Evolutionary conservation across 1,140 invertebrate genomes (phyloP).

Genomic region (Campoletis sonorensis): DNA sequence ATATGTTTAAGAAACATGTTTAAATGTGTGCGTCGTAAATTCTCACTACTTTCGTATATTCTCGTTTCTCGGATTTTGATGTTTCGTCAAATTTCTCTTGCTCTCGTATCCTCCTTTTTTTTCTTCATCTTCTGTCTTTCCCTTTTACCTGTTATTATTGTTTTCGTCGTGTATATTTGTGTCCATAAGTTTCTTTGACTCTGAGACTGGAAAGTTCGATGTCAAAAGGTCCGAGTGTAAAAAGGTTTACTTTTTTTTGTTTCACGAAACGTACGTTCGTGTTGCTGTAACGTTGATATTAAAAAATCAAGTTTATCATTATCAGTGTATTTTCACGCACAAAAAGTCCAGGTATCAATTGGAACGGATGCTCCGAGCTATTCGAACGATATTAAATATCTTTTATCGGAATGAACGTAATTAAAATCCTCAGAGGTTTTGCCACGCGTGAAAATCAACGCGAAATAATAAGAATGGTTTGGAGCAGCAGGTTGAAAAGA

Average conservation of each 20-base stretch:
- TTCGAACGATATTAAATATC: too few species aligned
- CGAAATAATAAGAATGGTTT: not conserved
- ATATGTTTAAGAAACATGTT: not conserved
- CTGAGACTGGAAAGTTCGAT: too few species aligned
- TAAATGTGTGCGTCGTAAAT: not conserved
- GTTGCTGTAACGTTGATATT: too few species aligned
- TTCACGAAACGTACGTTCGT: too few species aligned
- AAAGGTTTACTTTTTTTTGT: too few species aligned
- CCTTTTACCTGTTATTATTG: conserved; percentile 4
- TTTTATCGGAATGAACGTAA: too few species aligned
- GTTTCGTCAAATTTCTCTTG: conserved; percentile 4
- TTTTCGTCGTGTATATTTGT: not conserved
- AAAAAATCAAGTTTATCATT: too few species aligned
- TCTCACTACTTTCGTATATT: conserved; percentile 8
- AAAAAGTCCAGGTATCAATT: too few species aligned
- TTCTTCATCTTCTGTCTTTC: not conserved
- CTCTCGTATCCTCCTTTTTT: not conserved
- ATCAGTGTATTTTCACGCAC: too few species aligned
- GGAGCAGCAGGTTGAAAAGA: conserved; percentile 59
- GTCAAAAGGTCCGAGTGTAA: too few species aligned
- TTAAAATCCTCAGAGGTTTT: not conserved
- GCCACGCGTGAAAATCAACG: conserved; percentile 1
- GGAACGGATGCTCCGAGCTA: too few species aligned
- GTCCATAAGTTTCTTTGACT: too few species aligned
- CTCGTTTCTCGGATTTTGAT: conserved; percentile 26